Conservation (phyloP, 2,113 vertebrate species). For the Megaleporinus macrocephalus region DNA sequence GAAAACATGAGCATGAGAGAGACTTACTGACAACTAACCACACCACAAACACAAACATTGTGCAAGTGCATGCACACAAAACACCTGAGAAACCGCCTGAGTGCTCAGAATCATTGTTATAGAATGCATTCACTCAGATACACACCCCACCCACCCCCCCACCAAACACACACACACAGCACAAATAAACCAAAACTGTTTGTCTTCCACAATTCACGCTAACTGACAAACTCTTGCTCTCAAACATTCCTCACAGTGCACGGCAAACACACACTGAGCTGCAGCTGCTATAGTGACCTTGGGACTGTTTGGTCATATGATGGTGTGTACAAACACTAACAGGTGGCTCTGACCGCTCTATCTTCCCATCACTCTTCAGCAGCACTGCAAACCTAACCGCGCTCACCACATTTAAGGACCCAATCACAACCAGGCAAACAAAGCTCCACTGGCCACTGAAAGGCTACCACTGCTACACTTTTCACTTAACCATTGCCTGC, state of each 20-base stretch:
- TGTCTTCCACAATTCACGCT: constrained; percentile 24
- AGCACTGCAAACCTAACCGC: constrained; percentile 8
- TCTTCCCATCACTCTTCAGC: constrained; percentile 39
- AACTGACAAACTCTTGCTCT: not conserved
- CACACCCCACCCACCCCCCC: not conserved
- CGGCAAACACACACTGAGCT: constrained; percentile 26
- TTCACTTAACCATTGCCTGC: too few relatives aligned
- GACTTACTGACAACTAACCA: constrained; percentile 55
- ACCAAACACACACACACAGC: not conserved
- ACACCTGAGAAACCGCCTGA: constrained; percentile 21
- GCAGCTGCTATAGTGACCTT: constrained; percentile 56
- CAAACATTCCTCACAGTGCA: constrained; percentile 2
- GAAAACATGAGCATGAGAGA: constrained; percentile 39
- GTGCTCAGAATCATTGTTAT: not conserved
- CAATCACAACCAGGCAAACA: not conserved
- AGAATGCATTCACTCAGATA: not conserved
- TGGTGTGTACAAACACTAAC: constrained; percentile 50
- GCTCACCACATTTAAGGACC: not conserved
- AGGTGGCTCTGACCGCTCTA: constrained; percentile 37
- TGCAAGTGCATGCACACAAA: constrained; percentile 15
- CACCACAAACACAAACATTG: constrained; percentile 46
- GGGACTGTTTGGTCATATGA: constrained; percentile 30
- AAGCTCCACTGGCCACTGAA: too few relatives aligned
- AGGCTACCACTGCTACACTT: too few relatives aligned
- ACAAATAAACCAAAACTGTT: constrained; percentile 3